Conservation (phyloP, 2,797 vertebrate genomes). For the Monodelphis domestica region DNA sequence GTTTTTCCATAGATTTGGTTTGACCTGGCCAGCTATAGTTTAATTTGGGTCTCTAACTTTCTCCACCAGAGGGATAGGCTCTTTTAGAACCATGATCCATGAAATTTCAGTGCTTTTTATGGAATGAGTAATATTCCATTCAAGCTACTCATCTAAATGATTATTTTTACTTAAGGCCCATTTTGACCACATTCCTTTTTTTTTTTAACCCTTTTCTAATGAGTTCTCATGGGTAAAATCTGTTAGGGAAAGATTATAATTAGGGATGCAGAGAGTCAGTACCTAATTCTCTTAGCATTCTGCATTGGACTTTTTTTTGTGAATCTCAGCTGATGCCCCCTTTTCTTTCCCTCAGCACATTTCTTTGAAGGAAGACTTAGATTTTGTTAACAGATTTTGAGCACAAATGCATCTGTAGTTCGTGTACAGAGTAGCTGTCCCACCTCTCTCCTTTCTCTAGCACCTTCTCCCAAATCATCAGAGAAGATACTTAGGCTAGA, state of each 20-base stretch:
- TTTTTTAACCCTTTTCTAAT: neutral
- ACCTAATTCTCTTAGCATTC: neutral
- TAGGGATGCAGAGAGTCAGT: neutral
- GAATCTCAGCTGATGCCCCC: neutral
- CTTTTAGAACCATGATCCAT: neutral
- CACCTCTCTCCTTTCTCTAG: neutral
- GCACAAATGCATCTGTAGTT: neutral
- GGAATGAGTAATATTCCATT: fast-evolving
- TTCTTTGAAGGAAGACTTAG: neutral
- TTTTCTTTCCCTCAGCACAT: neutral
- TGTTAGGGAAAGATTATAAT: neutral
- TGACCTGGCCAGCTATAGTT: neutral
- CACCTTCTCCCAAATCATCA: neutral
- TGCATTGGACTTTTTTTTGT: neutral
- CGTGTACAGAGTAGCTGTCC: neutral
- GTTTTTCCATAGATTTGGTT: neutral
- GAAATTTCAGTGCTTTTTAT: neutral
- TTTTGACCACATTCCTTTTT: neutral
- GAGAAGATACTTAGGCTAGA: neutral
- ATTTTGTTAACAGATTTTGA: neutral
- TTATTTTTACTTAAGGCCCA: neutral
- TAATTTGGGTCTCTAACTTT: neutral
- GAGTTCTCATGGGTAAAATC: neutral
- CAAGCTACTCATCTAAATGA: neutral
- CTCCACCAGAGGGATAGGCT: neutral